These are phyloP conservation scores for Oxyura jamaicensis DNA, from an alignment of 2,113 vertebrate genomes.

Conservation along the genomic window DNA sequence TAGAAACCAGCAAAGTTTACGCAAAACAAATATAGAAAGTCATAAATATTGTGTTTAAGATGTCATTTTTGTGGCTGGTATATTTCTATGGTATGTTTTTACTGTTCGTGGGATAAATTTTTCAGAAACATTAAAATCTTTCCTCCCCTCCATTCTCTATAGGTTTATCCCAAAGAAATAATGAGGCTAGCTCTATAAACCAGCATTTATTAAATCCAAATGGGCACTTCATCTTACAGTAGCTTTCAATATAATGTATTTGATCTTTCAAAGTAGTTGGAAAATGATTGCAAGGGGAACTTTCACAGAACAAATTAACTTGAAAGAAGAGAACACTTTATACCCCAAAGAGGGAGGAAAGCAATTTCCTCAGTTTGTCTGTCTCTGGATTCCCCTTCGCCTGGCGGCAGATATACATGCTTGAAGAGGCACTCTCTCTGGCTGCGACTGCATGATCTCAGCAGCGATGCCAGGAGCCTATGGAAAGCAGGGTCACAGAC, in stretches of 20 bases:
- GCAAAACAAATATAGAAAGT: slow-evolving; percentile 33
- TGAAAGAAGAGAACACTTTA: slow-evolving; percentile 56
- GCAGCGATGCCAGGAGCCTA: background rate
- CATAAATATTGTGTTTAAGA: slow-evolving; percentile 14
- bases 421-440: background rate
- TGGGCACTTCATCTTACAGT: slow-evolving; percentile 30
- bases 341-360: slow-evolving; percentile 51
- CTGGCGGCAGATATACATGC: background rate
- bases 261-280: slow-evolving; percentile 45
- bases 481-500: background rate
- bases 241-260: slow-evolving; percentile 57
- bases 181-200: slow-evolving; percentile 19
- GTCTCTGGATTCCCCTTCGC: slow-evolving; percentile 20
- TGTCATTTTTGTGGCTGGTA: slow-evolving; percentile 12
- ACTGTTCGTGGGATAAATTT: background rate
- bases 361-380: slow-evolving; percentile 47
- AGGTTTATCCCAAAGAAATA: slow-evolving; percentile 42
- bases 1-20: slow-evolving; percentile 41
- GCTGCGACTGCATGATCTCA: background rate
- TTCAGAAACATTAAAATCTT: slow-evolving; percentile 47
- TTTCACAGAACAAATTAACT: slow-evolving; percentile 58
- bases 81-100: slow-evolving; percentile 39
- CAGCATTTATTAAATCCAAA: slow-evolving; percentile 52
- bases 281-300: slow-evolving; percentile 45
- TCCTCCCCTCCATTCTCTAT: slow-evolving; percentile 28